A percentile compares a stretch with the other conserved stretches of the same genome.
These are phyloP conservation scores for Mayetiola destructor DNA, from an alignment of 2,888 invertebrate species.

Conservation along the genomic window DNA sequence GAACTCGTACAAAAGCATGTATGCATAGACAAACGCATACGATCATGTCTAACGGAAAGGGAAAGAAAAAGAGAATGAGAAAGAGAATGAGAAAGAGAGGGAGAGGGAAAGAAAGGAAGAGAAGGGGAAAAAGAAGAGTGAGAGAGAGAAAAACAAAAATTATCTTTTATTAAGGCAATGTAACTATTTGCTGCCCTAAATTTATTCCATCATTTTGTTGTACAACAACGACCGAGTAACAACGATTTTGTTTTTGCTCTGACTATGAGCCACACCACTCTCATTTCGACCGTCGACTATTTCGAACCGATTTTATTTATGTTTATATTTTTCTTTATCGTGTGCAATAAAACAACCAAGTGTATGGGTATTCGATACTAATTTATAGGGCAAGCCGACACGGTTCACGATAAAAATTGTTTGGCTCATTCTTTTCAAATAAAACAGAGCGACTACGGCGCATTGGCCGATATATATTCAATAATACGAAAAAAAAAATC, in stretches of 20 bases:
- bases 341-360: not conserved
- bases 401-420: constrained; percentile 1
- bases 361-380: constrained; percentile 10
- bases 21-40: too few relatives aligned
- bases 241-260: too few relatives aligned
- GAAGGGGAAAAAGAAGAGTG: not conserved
- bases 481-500: not conserved
- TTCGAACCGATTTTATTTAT: constrained; percentile 6
- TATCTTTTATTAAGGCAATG: constrained; percentile 3
- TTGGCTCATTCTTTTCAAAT: not conserved
- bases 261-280: too few relatives aligned
- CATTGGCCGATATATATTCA: too few relatives aligned
- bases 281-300: too few relatives aligned
- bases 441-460: not conserved
- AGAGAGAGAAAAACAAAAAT: not conserved
- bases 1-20: too few relatives aligned
- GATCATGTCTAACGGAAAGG: not conserved
- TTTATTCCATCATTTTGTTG: not conserved
- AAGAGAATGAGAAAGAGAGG: not conserved
- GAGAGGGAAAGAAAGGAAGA: not conserved
- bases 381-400: constrained; percentile 11
- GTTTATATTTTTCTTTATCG: constrained; percentile 10
- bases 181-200: constrained; percentile 6
- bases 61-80: not conserved
- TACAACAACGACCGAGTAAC: too few relatives aligned